Conservation (phyloP, 2,797 vertebrate genomes). For the Aulostomus chinensis region DNA sequence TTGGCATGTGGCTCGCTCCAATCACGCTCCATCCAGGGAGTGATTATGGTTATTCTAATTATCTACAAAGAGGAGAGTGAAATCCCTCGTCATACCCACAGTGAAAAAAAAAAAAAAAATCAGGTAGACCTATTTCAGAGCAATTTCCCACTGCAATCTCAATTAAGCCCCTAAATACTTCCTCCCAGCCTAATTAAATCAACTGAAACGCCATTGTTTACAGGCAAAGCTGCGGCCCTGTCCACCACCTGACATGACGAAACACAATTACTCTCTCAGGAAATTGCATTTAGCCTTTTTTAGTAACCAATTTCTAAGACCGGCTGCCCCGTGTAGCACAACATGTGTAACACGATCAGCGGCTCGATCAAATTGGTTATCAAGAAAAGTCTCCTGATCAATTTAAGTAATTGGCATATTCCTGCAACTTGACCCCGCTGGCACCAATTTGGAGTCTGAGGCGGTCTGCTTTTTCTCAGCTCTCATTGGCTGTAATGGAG, state of each 20-base stretch:
- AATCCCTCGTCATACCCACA: constrained; percentile 75
- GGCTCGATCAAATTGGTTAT: constrained; percentile 96
- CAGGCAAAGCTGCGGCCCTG: constrained; percentile 79
- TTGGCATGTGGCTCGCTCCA: constrained; percentile 59
- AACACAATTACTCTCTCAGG: constrained; percentile 69
- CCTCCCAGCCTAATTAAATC: constrained; percentile 94
- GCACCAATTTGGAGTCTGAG: constrained; percentile 85
- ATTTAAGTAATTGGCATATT: constrained; percentile 99
- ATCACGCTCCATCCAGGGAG: constrained; percentile 75
- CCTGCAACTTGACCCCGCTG: constrained; percentile 93
- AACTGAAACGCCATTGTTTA: constrained; percentile 95
- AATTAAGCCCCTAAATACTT: constrained; percentile 96
- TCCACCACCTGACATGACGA: constrained; percentile 72
- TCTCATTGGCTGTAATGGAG: constrained; percentile 91
- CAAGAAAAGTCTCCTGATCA: constrained; percentile 97
- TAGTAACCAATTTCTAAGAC: constrained; percentile 81
- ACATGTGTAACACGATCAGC: constrained; percentile 90
- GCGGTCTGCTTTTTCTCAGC: constrained; percentile 93
- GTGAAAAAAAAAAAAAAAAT: constrained; percentile 68
- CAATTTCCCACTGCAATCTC: constrained; percentile 94
- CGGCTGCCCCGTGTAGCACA: constrained; percentile 38
- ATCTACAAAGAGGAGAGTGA: constrained; percentile 77
- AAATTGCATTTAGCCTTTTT: constrained; percentile 75
- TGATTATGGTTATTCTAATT: constrained; percentile 82
- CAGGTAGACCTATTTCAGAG: constrained; percentile 81